Conservation (phyloP, 2,113 vertebrate species). For the Pogona vitticeps region DNA sequence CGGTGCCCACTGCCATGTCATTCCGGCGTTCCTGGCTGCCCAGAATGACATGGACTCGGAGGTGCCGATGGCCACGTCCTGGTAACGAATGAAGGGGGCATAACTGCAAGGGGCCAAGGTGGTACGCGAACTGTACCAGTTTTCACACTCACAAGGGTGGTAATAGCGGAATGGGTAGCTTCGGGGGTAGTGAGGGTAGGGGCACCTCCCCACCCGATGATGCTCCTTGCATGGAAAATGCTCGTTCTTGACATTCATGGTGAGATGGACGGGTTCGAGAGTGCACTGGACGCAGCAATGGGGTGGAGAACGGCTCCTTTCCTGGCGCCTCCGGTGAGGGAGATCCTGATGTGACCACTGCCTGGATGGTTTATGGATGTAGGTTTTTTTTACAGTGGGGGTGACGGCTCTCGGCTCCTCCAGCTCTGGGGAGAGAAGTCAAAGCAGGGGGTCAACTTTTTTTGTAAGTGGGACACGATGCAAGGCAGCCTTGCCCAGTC, state of each 20-base stretch:
- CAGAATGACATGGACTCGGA: background rate
- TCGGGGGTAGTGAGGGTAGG: accelerated
- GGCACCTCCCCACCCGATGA: background rate
- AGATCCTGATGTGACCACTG: background rate
- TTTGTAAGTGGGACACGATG: too few species aligned
- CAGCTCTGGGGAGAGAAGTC: too few species aligned
- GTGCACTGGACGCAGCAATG: slow-evolving; percentile 7
- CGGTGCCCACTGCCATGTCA: accelerated
- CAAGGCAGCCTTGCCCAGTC: too few species aligned
- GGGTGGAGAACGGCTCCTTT: background rate
- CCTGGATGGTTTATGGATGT: too few species aligned
- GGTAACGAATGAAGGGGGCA: background rate
- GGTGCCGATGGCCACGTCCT: background rate
- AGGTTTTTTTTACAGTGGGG: too few species aligned
- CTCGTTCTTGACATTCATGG: background rate
- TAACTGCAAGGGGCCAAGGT: background rate
- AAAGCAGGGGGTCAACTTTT: too few species aligned
- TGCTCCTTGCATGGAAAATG: background rate
- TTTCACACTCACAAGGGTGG: background rate
- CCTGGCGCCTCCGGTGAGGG: accelerated
- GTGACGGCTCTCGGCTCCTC: too few species aligned
- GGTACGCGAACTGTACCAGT: accelerated
- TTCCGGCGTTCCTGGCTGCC: background rate
- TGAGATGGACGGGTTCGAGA: background rate
- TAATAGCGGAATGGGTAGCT: background rate